A percentile compares a stretch with the other conserved stretches of the same genome.
Evolutionary conservation across 2,113 vertebrate genomes (phyloP).

Genomic region (Pterocles gutturalis): DNA sequence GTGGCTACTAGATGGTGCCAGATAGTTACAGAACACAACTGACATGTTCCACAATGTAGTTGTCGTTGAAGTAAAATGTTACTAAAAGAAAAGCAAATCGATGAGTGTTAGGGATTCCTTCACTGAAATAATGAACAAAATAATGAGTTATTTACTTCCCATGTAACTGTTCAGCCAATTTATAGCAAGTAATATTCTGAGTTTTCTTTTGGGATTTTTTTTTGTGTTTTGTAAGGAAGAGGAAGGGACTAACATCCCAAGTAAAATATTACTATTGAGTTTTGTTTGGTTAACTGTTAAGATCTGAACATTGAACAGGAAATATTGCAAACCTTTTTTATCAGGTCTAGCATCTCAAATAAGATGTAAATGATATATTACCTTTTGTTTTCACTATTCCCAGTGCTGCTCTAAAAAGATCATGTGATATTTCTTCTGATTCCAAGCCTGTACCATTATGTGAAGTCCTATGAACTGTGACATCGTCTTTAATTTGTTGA

Average conservation of each 20-base stretch:
- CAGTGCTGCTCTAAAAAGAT: not conserved
- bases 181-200: not conserved
- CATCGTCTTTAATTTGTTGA: not conserved
- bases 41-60: not conserved
- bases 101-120: not conserved
- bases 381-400: not conserved
- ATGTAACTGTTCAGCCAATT: not conserved
- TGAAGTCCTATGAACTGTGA: not conserved
- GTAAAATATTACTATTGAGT: not conserved
- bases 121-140: not conserved
- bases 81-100: not conserved
- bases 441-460: not conserved
- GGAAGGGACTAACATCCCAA: not conserved
- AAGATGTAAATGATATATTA: not conserved
- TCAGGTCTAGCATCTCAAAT: not conserved
- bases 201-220: not conserved
- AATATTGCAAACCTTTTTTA: not conserved
- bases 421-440: not conserved
- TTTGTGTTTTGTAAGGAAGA: not conserved
- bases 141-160: not conserved
- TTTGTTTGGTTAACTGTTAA: not conserved
- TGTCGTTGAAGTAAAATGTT: not conserved
- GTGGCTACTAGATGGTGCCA: conserved; percentile 70
- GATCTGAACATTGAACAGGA: not conserved
- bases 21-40: conserved; percentile 45